Evolutionary conservation across 2,888 invertebrate species (phyloP).

Genomic region (Agonopterix subpropinquella): DNA sequence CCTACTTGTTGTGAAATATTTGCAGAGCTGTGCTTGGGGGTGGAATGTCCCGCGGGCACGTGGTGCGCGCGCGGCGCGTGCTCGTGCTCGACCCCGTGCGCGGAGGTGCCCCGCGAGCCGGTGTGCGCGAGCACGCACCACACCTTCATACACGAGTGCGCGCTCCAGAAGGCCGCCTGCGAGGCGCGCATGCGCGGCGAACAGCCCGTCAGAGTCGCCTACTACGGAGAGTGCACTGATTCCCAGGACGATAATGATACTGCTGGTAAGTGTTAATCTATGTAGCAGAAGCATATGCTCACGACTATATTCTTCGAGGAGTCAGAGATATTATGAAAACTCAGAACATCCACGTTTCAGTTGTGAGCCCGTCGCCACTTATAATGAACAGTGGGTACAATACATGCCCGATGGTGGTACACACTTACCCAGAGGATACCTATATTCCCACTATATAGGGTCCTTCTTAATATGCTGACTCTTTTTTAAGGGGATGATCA

Average conservation of each 20-base stretch:
- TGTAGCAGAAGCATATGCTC: too few relatives aligned
- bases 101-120: slow-evolving; percentile 78
- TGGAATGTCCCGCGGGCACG: slow-evolving; percentile 87
- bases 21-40: slow-evolving; percentile 84
- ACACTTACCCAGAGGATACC: too few relatives aligned
- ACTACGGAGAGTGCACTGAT: slow-evolving; percentile 87
- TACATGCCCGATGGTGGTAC: too few relatives aligned
- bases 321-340: too few relatives aligned
- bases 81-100: slow-evolving; percentile 87
- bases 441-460: too few relatives aligned
- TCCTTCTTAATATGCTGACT: too few relatives aligned
- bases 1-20: too few relatives aligned
- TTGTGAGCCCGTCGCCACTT: too few relatives aligned
- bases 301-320: too few relatives aligned
- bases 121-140: slow-evolving; percentile 87
- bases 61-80: slow-evolving; percentile 90
- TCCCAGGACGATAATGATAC: slow-evolving; percentile 74
- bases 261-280: slow-evolving; percentile 25
- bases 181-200: slow-evolving; percentile 79
- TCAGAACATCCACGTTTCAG: too few relatives aligned
- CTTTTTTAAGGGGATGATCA: too few relatives aligned
- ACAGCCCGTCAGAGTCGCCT: slow-evolving; percentile 70
- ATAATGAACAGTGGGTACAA: too few relatives aligned
- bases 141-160: slow-evolving; percentile 89
- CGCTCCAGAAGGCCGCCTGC: slow-evolving; percentile 85